Evolutionary conservation across 2,113 vertebrate species (phyloP), one percentile per base, ranked within the genome.

Genomic region (Cyrtonyx montezumae): DNA sequence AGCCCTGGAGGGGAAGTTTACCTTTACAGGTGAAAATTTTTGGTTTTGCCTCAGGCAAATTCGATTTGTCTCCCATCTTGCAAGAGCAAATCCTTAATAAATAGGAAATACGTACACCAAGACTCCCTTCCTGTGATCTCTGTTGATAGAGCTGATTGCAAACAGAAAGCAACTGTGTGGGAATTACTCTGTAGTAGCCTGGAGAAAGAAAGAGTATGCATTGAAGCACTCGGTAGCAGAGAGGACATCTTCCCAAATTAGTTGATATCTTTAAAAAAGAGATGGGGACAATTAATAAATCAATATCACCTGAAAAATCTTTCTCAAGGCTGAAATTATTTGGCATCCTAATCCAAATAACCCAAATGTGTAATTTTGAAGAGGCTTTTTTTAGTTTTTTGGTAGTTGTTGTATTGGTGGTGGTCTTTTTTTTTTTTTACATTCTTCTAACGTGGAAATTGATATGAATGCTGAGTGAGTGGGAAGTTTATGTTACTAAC

Each of bases 401-500:
- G 30, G 26, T 53, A 9, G 51, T 28, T 9, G 22, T 17, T 53
- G 26, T 53, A 26, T 53, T 53, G 37, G 37, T 37, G 37, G 28
- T 30, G 28, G 32, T 32, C 7, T 28, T 53, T 66, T 92, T 28
- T 53, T 66, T 92, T 88, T 90, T 78, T 22, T 55, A 21, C 36
- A 32, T 71, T 71, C 62, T 68, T 85, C 59, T 89, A 66, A 88
- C 85, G 49, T 66, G 40, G 56, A 90, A 87, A 92, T 77, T 61
- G 37, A 91, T 93, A 49, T 71, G 79, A 95, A 65, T 59, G 78
- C 75, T 82, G 80, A 94, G 76, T 53, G 76, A 96, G 48, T 79
- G 46, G 78, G 78, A 95, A 95, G 78, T 92, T 91, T 84, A 75
- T 83, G 40, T 74, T 95, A 55, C 75, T 91, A 80, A 30, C 77